Percentiles rank a stretch among this genome's conserved stretches.
phyloP scores from a whole-genome alignment of 2,888 invertebrate genomes.

The Sepioteuthis lessoniana region DNA sequence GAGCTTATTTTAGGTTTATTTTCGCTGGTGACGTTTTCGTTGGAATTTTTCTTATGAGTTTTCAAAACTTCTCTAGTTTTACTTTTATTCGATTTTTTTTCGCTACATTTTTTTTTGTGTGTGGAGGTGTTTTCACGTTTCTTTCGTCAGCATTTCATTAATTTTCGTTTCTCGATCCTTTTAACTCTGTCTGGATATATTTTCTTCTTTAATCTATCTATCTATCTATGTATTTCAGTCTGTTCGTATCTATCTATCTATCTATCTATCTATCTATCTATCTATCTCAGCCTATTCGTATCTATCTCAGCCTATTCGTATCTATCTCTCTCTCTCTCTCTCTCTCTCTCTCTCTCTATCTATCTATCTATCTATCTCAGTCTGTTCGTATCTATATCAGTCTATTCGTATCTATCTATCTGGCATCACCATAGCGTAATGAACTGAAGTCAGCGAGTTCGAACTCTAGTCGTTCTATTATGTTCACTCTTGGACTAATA shows the following conservation, averaged over 20 bases:
- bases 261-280: constrained; percentile 21
- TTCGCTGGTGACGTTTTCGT: background rate
- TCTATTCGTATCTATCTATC: too few relatives aligned
- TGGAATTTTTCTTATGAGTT: background rate
- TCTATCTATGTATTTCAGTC: background rate
- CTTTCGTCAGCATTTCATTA: background rate
- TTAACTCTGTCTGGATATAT: background rate
- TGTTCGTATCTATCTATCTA: background rate
- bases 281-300: background rate
- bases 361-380: background rate
- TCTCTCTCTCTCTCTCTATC: background rate
- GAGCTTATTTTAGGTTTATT: background rate
- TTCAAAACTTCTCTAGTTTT: background rate
- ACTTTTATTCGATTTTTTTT: too few relatives aligned
- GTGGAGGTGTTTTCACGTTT: background rate
- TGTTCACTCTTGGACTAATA: too few relatives aligned
- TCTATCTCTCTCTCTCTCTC: background rate
- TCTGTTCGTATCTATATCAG: too few relatives aligned
- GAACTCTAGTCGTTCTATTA: too few relatives aligned
- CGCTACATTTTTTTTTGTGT: too few relatives aligned
- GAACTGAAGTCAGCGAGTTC: too few relatives aligned
- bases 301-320: background rate
- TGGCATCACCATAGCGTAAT: too few relatives aligned
- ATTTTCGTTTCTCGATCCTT: background rate
- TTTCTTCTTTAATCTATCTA: background rate